Evolutionary conservation across 2,113 vertebrate species (phyloP), one percentile per base, ranked within the genome.

Genomic region (Terrapene triunguis): DNA sequence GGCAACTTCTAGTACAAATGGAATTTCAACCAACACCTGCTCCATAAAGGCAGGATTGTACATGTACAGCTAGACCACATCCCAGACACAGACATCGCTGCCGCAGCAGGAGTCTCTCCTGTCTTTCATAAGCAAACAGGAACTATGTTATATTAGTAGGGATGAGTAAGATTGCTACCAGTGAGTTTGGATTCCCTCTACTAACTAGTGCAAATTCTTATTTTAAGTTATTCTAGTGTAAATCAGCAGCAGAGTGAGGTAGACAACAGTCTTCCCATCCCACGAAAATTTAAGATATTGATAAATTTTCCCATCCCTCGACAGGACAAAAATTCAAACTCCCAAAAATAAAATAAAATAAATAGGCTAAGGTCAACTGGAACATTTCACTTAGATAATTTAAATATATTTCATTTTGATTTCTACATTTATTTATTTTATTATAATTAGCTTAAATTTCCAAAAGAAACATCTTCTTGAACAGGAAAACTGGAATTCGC

Each of bases 101-200:
- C 74, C 82, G 80, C 59, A 93, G 3, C 47, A 62, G 57, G 22
- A 4, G 16, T 89, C 59, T 82, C 92, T 90, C 72, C 44, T 21
- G 12, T 32, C 19, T n/a, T 29, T 53, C 17, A 9, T 24, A 81
- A 79, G 32, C 80, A 96, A 90, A 91, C 19, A 0, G 0, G 0
- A 1, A 35, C 0, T n/a, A 0, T 5, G 42, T 89, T 94, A 76
- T 76, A 95, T 47, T 11, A 91, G n/a, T 87, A 92, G 42, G 51
- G 50, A 83, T 95, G 95, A 93, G 87, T 95, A 93, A 95, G 9
- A 38, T 50, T 85, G n/a, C 24, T 82, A 25, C 69, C 89, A 55
- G 88, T 89, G n/a, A 81, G 51, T n/a, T 48, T 65, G 59, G 88
- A 94, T 94, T 94, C 55, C 9, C 65, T n/a, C 55, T 38, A n/a